Percentiles rank a stretch among this genome's conserved stretches.
phyloP scores from a whole-genome alignment of 2,888 invertebrate genomes.

The Lamellibrachia columna region DNA sequence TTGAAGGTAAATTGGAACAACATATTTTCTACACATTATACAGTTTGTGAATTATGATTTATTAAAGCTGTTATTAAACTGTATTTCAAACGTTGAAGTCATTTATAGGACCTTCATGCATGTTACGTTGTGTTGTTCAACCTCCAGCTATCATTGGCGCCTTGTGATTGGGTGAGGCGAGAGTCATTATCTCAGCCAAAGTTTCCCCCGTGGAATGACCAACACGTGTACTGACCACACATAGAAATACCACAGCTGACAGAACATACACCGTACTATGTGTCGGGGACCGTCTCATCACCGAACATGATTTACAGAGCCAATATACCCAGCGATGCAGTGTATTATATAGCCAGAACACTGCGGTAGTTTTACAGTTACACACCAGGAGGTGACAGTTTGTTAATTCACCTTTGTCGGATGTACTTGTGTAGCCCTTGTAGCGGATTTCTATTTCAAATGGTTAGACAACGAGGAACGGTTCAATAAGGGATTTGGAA shows the following conservation, averaged over 20 bases:
- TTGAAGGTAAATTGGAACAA: neutral
- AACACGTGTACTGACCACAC: conserved; percentile 12
- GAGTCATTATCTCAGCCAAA: neutral
- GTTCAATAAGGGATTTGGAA: neutral
- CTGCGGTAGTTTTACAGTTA: neutral
- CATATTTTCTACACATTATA: neutral
- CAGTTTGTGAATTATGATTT: neutral
- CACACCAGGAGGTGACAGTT: neutral
- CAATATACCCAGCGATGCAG: neutral
- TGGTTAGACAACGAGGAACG: neutral
- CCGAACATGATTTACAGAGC: neutral
- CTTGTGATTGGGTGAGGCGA: neutral
- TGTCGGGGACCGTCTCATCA: neutral
- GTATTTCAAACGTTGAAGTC: neutral
- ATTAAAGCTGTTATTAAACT: neutral
- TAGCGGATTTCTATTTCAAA: neutral
- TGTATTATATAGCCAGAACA: neutral
- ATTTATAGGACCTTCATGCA: neutral
- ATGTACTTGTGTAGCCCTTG: neutral
- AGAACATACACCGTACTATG: neutral
- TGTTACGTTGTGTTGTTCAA: neutral
- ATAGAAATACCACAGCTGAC: conserved; percentile 11
- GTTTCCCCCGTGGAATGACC: neutral
- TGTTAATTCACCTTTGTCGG: neutral
- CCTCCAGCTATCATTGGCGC: neutral